These are phyloP conservation scores for Corvus moneduloides DNA, from an alignment of 2,113 vertebrate species.

Conservation along the genomic window DNA sequence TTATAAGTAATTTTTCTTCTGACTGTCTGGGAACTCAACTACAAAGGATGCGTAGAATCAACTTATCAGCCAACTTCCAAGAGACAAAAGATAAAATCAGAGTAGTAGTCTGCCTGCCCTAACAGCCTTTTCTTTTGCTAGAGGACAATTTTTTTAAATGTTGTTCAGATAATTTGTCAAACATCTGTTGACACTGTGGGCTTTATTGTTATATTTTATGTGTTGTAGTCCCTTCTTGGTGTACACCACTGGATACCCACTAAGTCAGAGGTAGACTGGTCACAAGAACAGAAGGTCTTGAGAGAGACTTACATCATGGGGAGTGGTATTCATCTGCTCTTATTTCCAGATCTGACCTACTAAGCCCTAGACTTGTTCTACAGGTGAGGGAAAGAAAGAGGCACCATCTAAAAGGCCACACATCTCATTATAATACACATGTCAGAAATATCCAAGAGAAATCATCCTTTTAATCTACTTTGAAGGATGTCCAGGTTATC, in stretches of 20 bases:
- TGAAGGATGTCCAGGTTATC: not conserved
- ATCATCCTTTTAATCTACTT: not conserved
- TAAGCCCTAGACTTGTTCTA: not conserved
- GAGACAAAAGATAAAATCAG: not conserved
- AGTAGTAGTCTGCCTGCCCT: not conserved
- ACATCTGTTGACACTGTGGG: not conserved
- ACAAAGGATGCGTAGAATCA: not conserved
- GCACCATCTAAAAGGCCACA: not conserved
- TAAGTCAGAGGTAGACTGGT: not conserved
- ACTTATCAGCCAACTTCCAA: not conserved
- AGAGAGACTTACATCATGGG: not conserved
- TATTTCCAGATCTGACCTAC: not conserved
- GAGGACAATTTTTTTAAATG: not conserved
- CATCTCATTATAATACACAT: not conserved
- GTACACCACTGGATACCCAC: accelerated
- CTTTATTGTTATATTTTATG: not conserved
- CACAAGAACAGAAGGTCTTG: not conserved
- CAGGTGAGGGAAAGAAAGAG: not conserved
- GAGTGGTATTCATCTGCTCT: not conserved
- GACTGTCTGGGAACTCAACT: not conserved
- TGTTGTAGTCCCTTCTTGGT: not conserved
- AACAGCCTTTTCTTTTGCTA: not conserved
- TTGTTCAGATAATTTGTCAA: not conserved
- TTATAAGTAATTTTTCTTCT: not conserved
- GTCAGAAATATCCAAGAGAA: not conserved